A percentile compares a stretch with the other conserved stretches of the same genome.
Conservation (phyloP, 2,888 invertebrate genomes). For the Epistrophella euchroma region DNA sequence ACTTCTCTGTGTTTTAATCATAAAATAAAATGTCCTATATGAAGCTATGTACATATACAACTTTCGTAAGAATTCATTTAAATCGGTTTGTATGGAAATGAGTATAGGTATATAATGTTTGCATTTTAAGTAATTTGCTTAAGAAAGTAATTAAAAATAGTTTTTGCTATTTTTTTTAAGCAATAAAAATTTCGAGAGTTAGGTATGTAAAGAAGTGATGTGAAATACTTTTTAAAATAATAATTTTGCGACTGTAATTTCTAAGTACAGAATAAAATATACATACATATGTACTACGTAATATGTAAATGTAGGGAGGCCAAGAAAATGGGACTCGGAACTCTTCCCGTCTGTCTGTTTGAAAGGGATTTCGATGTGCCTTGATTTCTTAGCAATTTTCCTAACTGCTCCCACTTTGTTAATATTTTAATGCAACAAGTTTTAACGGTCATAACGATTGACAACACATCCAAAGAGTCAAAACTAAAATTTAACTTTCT, state of each 20-base stretch:
- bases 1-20: constrained; percentile 1
- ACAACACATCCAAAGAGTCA: not conserved
- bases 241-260: too few species aligned
- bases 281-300: too few species aligned
- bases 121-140: not conserved
- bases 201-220: not conserved
- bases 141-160: not conserved
- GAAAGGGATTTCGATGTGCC: too few species aligned
- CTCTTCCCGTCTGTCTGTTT: too few species aligned
- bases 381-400: too few species aligned
- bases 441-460: too few species aligned
- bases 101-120: not conserved
- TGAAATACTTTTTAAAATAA: too few species aligned
- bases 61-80: not conserved
- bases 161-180: not conserved
- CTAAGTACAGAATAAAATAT: too few species aligned
- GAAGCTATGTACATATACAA: not conserved
- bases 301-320: too few species aligned
- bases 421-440: too few species aligned
- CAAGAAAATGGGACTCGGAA: too few species aligned
- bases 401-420: too few species aligned
- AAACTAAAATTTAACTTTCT: not conserved
- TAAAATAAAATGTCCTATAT: not conserved
- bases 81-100: not conserved
- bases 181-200: not conserved